Percentiles rank a stretch among this genome's conserved stretches.
Conservation (phyloP, 2,113 vertebrate species). For the Formicarius rufipectus region DNA sequence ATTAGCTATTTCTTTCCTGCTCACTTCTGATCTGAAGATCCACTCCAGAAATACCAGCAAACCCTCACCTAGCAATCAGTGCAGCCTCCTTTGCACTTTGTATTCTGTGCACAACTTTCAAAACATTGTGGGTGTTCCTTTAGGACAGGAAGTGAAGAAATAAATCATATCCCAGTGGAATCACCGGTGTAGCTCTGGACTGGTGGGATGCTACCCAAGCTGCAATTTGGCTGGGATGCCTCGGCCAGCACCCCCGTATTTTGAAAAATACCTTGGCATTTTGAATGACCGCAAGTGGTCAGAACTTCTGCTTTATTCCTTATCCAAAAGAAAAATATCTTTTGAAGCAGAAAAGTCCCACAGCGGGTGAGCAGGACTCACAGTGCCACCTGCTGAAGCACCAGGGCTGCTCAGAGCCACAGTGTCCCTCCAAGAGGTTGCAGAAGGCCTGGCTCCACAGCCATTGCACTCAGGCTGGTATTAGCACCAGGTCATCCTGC, state of each 20-base stretch:
- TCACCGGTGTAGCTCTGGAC: neutral
- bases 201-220: neutral
- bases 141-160: conserved; percentile 49
- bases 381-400: conserved; percentile 63
- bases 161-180: conserved; percentile 38
- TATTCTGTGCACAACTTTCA: neutral
- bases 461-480: neutral
- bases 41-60: neutral
- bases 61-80: neutral
- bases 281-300: conserved; percentile 13
- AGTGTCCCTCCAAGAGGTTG: neutral
- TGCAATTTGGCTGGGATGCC: conserved; percentile 13
- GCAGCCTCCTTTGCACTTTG: neutral
- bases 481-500: neutral
- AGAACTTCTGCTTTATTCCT: conserved; percentile 37
- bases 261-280: conserved; percentile 11
- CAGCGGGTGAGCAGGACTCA: neutral
- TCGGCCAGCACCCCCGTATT: neutral
- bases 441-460: neutral
- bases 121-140: conserved; percentile 49
- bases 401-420: neutral
- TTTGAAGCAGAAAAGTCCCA: neutral
- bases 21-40: neutral
- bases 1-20: neutral
- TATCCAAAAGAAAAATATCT: conserved; percentile 33